Percentiles rank a stretch among this genome's conserved stretches.
phyloP scores from a whole-genome alignment of 2,113 vertebrate species.

The Deroptyus accipitrinus region DNA sequence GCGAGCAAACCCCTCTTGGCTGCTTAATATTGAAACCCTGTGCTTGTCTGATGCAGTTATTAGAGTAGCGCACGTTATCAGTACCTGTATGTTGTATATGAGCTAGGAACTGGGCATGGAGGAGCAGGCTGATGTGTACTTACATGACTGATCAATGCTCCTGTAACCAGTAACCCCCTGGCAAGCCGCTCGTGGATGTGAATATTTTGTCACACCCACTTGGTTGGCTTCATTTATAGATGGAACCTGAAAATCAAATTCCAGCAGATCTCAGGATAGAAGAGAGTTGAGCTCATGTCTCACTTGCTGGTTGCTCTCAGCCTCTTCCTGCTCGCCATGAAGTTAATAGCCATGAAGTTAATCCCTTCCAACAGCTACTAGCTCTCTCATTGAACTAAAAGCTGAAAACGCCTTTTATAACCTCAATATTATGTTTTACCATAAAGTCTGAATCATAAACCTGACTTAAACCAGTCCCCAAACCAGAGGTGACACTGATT shows the following conservation, averaged over 20 bases:
- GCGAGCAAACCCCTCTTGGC: not conserved
- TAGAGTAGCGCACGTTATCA: rapidly evolving
- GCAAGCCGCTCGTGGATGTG: rapidly evolving
- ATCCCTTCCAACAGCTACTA: not conserved
- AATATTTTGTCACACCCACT: not conserved
- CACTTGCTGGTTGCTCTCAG: not conserved
- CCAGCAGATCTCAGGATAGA: not conserved
- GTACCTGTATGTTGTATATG: rapidly evolving
- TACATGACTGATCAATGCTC: rapidly evolving
- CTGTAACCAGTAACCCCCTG: rapidly evolving
- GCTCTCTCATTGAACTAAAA: not conserved
- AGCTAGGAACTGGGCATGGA: not conserved
- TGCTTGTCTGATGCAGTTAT: not conserved
- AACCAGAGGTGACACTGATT: not conserved
- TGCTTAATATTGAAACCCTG: not conserved
- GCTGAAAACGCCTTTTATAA: not conserved
- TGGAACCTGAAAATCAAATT: not conserved
- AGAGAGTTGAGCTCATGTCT: rapidly evolving
- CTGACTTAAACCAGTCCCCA: not conserved
- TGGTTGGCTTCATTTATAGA: not conserved
- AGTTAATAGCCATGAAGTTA: rapidly evolving
- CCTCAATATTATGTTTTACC: not conserved
- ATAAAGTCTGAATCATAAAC: not conserved
- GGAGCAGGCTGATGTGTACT: not conserved
- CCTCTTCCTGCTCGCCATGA: not conserved